phyloP scores from a whole-genome alignment of 1,140 invertebrate genomes.

The Oscheius sp. region DNA sequence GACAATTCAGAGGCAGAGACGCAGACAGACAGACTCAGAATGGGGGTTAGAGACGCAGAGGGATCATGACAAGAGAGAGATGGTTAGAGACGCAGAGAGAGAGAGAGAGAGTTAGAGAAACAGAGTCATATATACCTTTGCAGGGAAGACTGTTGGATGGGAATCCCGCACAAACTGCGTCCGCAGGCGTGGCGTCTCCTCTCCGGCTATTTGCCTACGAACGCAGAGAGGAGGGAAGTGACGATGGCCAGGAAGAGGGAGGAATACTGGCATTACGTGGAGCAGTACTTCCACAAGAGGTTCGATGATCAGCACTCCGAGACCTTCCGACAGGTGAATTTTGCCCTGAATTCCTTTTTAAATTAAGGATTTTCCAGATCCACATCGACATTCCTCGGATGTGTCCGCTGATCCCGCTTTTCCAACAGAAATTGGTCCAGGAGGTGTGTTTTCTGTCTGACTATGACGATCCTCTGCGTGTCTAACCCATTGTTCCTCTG shows the following conservation, averaged over 20 bases:
- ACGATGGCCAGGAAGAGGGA: slow-evolving; percentile 82
- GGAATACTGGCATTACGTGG: slow-evolving; percentile 89
- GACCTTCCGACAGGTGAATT: slow-evolving; percentile 80
- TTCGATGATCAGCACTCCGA: slow-evolving; percentile 86
- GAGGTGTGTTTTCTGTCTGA: slow-evolving; percentile 65
- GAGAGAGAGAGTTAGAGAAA: too few relatives aligned
- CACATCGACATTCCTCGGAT: slow-evolving; percentile 95
- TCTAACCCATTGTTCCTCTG: too few relatives aligned
- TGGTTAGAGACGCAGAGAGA: too few relatives aligned
- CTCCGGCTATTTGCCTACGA: slow-evolving; percentile 84
- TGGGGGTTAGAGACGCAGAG: too few relatives aligned
- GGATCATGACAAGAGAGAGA: too few relatives aligned
- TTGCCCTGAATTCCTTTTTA: neutral
- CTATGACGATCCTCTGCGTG: too few relatives aligned
- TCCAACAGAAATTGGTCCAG: slow-evolving; percentile 88
- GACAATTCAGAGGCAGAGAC: too few relatives aligned
- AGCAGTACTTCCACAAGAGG: slow-evolving; percentile 91
- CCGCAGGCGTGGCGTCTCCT: slow-evolving; percentile 58
- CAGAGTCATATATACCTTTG: too few relatives aligned
- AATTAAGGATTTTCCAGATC: slow-evolving; percentile 68
- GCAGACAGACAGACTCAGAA: too few relatives aligned
- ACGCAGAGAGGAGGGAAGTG: slow-evolving; percentile 74
- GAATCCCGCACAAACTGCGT: slow-evolving; percentile 55
- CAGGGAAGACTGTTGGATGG: slow-evolving; percentile 61
- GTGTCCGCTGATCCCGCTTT: slow-evolving; percentile 86